Base-by-base conservation (phyloP, 2,797 vertebrate genomes). In the Arnoldichthys spilopterus region DNA sequence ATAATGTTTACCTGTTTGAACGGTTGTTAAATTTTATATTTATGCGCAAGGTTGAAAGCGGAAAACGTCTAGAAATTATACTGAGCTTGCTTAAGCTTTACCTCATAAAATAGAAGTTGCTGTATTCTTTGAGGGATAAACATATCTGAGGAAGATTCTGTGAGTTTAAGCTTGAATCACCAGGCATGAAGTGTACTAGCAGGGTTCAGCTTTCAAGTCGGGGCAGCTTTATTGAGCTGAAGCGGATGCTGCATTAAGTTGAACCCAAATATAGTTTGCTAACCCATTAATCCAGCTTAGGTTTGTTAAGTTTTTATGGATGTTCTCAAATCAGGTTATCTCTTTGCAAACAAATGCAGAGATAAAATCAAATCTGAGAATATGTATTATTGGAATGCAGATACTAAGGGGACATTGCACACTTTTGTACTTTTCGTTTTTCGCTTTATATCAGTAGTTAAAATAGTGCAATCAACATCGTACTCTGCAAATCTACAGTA, bases 11-110 rank as follows among this genome's bases (percentile, higher is more conserved):
- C 56, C 30, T 69, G 20, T 51, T 63, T 58, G 62, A 72, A 54
- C 68, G 58, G 30, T 71, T 77, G 54, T 68, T 67, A 30, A 78
- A 67, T 74, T 83, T 75, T 84, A 76, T 80, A 83, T 82, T 84
- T 82, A 79, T 72, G 71, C 49, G 34, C 71, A 69, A 74, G 49
- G 54, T 70, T 76, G 9, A 71, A 78, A 77, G 43, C 68, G 53
- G 30, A 73, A 71, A n/a, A 63, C 32, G 54, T 62, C 68, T 26
- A 54, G 32, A 74, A 69, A 74, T 37, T 40, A 71, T 58, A 66
- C 59, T 67, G 67, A 45, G 61, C 63, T 22, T 74, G 8, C 51
- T 56, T 71, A 47, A 66, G 74, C 0, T 0, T 76, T 79, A 58
- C 47, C 28, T 71, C 45, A 20, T 62, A 30, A 80, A 58, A 58